Evolutionary conservation across 2,113 vertebrate genomes (phyloP).

Genomic region (Phalacrocorax aristotelis): DNA sequence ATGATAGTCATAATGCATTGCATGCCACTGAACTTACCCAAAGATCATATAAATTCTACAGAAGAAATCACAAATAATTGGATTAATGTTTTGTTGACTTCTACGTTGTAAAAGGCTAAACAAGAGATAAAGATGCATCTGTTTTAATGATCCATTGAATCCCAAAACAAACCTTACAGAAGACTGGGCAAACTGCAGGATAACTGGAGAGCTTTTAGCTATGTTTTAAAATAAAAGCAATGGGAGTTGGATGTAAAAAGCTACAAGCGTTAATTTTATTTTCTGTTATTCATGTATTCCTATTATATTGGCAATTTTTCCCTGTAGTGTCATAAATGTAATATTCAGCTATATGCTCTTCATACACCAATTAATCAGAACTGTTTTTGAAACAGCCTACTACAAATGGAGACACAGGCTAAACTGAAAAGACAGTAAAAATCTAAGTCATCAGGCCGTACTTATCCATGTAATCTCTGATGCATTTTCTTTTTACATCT

Average conservation of each 20-base stretch:
- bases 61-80: conserved; percentile 13
- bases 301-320: neutral
- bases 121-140: conserved; percentile 6
- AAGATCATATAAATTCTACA: neutral
- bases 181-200: neutral
- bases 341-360: neutral
- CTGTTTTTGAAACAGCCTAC: neutral
- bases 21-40: neutral
- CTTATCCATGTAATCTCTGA: neutral
- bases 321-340: neutral
- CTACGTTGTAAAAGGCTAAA: neutral
- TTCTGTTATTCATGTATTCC: neutral
- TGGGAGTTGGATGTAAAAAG: neutral
- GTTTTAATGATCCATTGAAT: conserved; percentile 30
- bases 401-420: neutral
- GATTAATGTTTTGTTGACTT: conserved; percentile 3
- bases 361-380: neutral
- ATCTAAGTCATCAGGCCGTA: neutral
- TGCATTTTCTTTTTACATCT: neutral
- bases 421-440: neutral
- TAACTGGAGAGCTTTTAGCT: conserved; percentile 30
- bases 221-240: neutral
- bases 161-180: conserved; percentile 4
- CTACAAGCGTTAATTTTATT: neutral
- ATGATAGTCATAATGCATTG: neutral